A percentile compares a stretch with the other conserved stretches of the same genome.
Evolutionary conservation across 2,797 vertebrate genomes (phyloP).

Genomic region (Echiichthys vipera): DNA sequence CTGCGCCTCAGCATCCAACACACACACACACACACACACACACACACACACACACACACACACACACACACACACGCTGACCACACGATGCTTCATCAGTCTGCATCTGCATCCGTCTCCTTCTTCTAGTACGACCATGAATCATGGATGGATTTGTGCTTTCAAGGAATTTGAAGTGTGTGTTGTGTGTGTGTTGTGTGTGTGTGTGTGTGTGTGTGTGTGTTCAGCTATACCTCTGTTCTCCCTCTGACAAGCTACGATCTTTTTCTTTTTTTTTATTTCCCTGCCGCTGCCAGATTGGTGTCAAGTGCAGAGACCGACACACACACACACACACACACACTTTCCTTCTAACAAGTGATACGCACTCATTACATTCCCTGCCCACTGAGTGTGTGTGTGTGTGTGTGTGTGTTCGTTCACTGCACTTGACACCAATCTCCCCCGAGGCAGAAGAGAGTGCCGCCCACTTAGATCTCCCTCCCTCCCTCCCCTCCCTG

Average conservation of each 20-base stretch:
- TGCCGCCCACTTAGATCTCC: constrained; percentile 67
- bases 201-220: constrained; percentile 39
- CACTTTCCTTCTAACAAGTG: constrained; percentile 56
- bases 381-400: constrained; percentile 65
- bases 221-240: constrained; percentile 45
- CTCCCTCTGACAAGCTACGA: constrained; percentile 33
- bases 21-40: constrained; percentile 10
- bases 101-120: constrained; percentile 15
- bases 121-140: constrained; percentile 31
- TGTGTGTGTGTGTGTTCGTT: constrained; percentile 75
- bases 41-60: constrained; percentile 8
- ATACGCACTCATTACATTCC: constrained; percentile 75
- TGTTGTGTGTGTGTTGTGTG: no score
- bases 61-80: constrained; percentile 10
- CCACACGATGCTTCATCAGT: constrained; percentile 1
- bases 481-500: background rate
- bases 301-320: constrained; percentile 65
- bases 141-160: constrained; percentile 66
- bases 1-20: constrained; percentile 7
- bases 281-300: constrained; percentile 36
- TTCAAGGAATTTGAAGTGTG: constrained; percentile 75
- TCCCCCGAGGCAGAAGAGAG: constrained; percentile 69
- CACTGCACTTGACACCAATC: constrained; percentile 74
- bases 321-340: constrained; percentile 17
- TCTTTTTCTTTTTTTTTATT: constrained; percentile 9